Evolutionary conservation across 2,797 vertebrate species (phyloP), one percentile per base, ranked within the genome.

Genomic region (Leuciscus waleckii): DNA sequence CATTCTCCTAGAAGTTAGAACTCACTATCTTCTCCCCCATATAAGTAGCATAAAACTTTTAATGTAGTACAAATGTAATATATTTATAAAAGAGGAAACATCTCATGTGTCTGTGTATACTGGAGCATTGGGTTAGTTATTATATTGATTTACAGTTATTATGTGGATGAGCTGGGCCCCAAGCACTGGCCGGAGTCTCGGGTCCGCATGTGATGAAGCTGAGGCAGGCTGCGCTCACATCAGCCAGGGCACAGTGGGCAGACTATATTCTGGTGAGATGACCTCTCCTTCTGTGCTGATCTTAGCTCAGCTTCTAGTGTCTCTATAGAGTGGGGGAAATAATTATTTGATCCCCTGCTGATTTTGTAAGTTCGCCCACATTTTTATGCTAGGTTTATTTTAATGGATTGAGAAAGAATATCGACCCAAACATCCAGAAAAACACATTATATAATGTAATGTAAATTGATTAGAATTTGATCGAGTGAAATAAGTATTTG

Each of bases 151-250:
- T 78, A 41, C 58, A 98, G 97, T 65, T 95, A 91, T 85, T 97
- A 97, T 82, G 90, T 94, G 74, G 96, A 97, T 83, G 97, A 97
- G 92, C 89, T 95, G 70, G 96, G 97, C 76, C 96, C 97, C 0
- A 98, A 97, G 86, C 96, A 97, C 74, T 98, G 97, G 97, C 91
- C 95, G 0, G 91, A 89, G 76, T 96, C 96, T 63, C 95, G 96
- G 1, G 97, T 97, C 91, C 90, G 7, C 95, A 97, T 0, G 93
- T 98, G 90, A 96, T 98, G 96, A 96, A 95, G 83, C 91, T 98
- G 16, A 95, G 94, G 5, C 96, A 97, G 92, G 93, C 95, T 7
- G 97, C 97, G 1, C 93, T 98, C 91, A 92, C 91, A 4, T 91
- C 96, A 5, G 97, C 96, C 8, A 94, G 95, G 69, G 94, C 95